Evolutionary conservation across 2,888 invertebrate genomes (phyloP).

Genomic region (Stictocephala bisonia): DNA sequence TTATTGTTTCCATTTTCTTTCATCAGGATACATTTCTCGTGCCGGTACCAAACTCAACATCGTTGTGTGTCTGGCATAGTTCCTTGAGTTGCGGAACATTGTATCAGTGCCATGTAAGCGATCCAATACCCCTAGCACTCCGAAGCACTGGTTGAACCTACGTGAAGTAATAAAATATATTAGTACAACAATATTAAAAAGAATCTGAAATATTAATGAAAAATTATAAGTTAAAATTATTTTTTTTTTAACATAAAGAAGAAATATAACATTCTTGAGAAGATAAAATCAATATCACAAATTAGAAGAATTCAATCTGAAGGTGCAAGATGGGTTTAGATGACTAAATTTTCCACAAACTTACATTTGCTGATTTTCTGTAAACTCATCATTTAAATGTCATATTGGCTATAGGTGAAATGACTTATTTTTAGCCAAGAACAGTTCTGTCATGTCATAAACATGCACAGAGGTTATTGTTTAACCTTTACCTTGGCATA

Average conservation of each 20-base stretch:
- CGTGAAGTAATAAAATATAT: slow-evolving; percentile 52
- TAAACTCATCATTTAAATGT: too few species aligned
- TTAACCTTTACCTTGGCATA: too few species aligned
- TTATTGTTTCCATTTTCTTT: slow-evolving; percentile 47
- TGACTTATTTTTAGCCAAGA: too few species aligned
- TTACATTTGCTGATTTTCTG: too few species aligned
- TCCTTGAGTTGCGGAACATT: slow-evolving; percentile 77
- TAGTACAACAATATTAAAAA: slow-evolving; percentile 17
- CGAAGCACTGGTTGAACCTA: slow-evolving; percentile 88
- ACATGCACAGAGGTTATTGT: too few species aligned
- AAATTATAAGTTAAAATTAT: slow-evolving; percentile 8
- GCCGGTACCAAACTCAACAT: slow-evolving; percentile 75
- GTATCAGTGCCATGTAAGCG: slow-evolving; percentile 85
- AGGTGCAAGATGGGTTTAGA: too few species aligned
- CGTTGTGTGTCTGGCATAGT: slow-evolving; percentile 78
- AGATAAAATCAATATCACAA: too few species aligned
- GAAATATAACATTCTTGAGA: too few species aligned
- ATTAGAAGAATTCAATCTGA: too few species aligned
- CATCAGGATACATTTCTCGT: slow-evolving; percentile 75
- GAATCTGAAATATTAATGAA: not conserved
- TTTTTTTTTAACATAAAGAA: not conserved
- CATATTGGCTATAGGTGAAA: too few species aligned
- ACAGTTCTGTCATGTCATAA: too few species aligned
- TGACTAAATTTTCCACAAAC: too few species aligned
- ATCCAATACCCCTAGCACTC: slow-evolving; percentile 84